Base-by-base conservation (phyloP, 2,113 vertebrate species). In the Chlorodrepanis virens region DNA sequence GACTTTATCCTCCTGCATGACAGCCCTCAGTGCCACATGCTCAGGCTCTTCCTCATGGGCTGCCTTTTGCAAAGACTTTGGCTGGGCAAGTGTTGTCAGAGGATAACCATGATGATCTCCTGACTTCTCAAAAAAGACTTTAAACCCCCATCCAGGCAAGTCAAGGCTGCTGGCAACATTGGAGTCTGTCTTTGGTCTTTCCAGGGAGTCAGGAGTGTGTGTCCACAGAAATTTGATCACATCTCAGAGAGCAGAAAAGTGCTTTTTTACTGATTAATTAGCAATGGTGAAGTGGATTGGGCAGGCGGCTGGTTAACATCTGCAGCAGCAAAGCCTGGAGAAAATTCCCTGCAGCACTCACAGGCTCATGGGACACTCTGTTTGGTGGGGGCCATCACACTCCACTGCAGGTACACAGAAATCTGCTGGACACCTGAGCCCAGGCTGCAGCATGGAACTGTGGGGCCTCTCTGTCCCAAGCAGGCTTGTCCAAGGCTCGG, bases 11-110 rank as follows among this genome's bases (percentile, higher is more conserved):
- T 87, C 35, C 69, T 63, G 25, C 29, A 13, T 33, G 70, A 33
- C 35, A 35, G 29, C 1, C 0, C 25, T 71, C 87, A 45, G 37
- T 0, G 0, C n/a, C 53, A 1, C 2, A 7, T 5, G 5, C 50
- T 87, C 35, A 39, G 39, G 37, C 16, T 81, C 10, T 78, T 28
- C 21, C 21, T 81, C 5, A 3, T 23, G 45, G 25, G 10, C n/a
- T 88, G 71, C 27, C 21, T 79, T 72, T 78, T 6, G 21, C 37
- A 47, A 40, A 1, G 0, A 21, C 12, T n/a, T 44, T 1, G 4
- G 12, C 47, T 7, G 4, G 50, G 59, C 37, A 59, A 42, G 24
- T 33, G 14, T 35, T 71, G 40, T 52, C 70, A 85, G 24, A 87
- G 11, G 75, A 57, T 12, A 80, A 28, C 54, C 57, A 29, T 22